Conservation (phyloP, 2,797 vertebrate genomes). For the Hipposideros larvatus region DNA sequence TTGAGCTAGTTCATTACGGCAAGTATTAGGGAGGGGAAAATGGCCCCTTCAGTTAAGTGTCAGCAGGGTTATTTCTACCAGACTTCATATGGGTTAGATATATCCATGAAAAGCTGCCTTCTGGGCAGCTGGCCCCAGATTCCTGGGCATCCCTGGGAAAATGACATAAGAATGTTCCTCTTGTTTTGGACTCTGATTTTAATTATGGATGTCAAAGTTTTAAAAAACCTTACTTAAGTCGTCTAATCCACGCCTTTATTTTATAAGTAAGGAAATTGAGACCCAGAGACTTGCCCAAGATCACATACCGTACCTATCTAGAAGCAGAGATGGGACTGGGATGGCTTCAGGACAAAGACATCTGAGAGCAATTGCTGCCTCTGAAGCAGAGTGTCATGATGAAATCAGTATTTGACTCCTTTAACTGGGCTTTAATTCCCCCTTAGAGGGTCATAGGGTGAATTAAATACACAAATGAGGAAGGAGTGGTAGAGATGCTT, state of each 20-base stretch:
- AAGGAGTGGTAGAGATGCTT: not conserved
- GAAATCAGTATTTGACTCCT: not conserved
- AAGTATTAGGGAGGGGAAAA: not conserved
- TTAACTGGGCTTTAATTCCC: not conserved
- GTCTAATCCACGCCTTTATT: not conserved
- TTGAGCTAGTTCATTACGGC: not conserved
- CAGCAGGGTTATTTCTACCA: not conserved
- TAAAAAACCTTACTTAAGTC: not conserved
- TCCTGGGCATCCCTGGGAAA: not conserved
- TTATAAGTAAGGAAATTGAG: not conserved
- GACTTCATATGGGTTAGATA: not conserved
- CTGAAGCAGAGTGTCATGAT: not conserved
- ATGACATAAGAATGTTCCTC: not conserved
- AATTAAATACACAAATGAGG: not conserved
- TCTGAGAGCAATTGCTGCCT: not conserved
- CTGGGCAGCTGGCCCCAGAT: not conserved
- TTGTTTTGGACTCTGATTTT: not conserved
- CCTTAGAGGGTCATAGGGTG: not conserved
- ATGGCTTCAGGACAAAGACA: not conserved
- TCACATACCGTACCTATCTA: not conserved
- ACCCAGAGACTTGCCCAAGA: not conserved
- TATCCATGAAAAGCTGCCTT: not conserved
- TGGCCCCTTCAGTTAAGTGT: not conserved
- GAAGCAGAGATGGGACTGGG: not conserved
- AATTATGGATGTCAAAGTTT: not conserved